Conservation (phyloP, 2,797 vertebrate genomes). For the Eleutherodactylus coqui region DNA sequence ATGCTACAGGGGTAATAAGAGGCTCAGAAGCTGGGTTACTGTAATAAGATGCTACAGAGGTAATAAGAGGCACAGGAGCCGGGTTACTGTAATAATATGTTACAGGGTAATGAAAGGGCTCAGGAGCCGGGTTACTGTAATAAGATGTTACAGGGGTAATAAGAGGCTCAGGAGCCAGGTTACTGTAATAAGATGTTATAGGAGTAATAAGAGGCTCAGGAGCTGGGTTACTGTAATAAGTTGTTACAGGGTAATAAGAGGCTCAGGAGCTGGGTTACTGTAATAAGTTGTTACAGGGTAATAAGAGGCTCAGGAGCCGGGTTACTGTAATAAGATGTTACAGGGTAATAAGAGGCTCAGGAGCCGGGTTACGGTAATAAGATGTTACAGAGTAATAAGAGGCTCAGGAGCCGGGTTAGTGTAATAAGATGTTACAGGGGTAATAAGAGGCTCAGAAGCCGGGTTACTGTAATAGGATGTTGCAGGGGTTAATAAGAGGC, state of each 20-base stretch:
- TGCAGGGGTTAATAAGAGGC: conserved; percentile 1
- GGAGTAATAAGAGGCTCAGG: conserved; percentile 31
- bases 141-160: conserved; percentile 40
- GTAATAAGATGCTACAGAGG: conserved; percentile 36
- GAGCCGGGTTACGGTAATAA: conserved; percentile 46
- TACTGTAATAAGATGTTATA: conserved; percentile 46
- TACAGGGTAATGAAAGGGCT: conserved; percentile 49
- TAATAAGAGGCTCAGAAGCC: conserved; percentile 24
- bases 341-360: conserved; percentile 34
- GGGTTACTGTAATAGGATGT: conserved; percentile 23
- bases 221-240: conserved; percentile 38
- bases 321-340: conserved; percentile 43
- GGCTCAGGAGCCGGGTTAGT: conserved; percentile 28
- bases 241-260: conserved; percentile 39
- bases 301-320: conserved; percentile 46
- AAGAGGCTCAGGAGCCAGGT: conserved; percentile 28
- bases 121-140: conserved; percentile 39
- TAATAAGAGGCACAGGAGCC: conserved; percentile 40
- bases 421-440: conserved; percentile 32
- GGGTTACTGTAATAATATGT: conserved; percentile 42
- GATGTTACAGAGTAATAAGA: conserved; percentile 37
- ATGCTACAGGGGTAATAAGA: conserved; percentile 45
- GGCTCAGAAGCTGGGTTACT: conserved; percentile 19
- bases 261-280: conserved; percentile 35
- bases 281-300: conserved; percentile 47